phyloP scores from a whole-genome alignment of 1,140 invertebrate species.

The Asobara japonica region DNA sequence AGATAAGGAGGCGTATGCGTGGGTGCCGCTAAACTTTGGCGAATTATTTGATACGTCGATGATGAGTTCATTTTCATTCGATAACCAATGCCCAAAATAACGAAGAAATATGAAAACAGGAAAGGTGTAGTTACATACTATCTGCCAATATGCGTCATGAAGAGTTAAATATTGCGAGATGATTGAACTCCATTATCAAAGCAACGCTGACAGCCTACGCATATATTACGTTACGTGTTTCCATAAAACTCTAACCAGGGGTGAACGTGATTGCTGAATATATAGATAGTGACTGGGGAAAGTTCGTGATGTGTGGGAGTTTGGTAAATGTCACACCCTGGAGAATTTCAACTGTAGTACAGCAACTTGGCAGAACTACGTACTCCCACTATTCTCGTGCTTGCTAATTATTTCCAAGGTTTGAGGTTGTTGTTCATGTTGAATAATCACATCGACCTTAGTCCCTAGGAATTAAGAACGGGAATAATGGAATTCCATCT shows the following conservation, averaged over 20 bases:
- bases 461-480: neutral
- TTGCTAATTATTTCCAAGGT: neutral
- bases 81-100: too few relatives aligned
- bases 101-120: too few relatives aligned
- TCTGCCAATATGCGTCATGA: too few relatives aligned
- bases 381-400: neutral
- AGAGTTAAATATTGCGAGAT: neutral
- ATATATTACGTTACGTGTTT: neutral
- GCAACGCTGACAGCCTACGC: neutral
- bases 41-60: too few relatives aligned
- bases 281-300: neutral
- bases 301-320: neutral
- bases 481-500: neutral
- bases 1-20: too few relatives aligned
- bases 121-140: too few relatives aligned
- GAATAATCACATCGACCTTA: neutral
- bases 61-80: too few relatives aligned
- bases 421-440: neutral
- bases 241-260: neutral
- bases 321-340: constrained; percentile 3
- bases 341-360: neutral
- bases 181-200: neutral
- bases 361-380: neutral
- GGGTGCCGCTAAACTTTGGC: too few relatives aligned
- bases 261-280: neutral